Evolutionary conservation across 2,797 vertebrate species (phyloP).

Genomic region (Gymnocypris eckloni): DNA sequence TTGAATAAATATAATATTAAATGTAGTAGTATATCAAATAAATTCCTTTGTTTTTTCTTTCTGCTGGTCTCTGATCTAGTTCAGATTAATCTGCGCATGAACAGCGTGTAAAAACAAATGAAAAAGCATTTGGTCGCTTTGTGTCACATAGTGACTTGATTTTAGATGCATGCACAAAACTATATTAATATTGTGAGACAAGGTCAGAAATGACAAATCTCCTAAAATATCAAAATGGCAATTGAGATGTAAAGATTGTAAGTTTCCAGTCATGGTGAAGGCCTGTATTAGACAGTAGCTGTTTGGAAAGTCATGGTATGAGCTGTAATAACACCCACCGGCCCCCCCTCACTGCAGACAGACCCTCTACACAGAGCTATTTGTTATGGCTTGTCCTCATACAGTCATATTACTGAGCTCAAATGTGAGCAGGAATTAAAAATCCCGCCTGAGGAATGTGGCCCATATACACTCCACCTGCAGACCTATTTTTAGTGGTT

Average conservation of each 20-base stretch:
- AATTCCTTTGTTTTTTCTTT: neutral
- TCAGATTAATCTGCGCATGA: neutral
- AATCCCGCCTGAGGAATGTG: conserved; percentile 12
- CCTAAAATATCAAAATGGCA: neutral
- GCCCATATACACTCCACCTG: conserved; percentile 11
- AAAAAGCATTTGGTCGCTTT: neutral
- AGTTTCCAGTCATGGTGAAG: conserved; percentile 5
- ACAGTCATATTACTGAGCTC: conserved; percentile 6
- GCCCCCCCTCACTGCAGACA: neutral
- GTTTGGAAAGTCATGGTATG: conserved; percentile 19
- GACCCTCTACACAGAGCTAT: conserved; percentile 15
- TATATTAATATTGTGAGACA: neutral
- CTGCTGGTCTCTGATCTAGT: neutral
- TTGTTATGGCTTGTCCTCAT: conserved; percentile 19
- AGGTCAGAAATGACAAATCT: neutral
- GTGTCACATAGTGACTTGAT: too few relatives aligned
- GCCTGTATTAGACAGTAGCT: conserved; percentile 15
- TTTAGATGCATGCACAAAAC: neutral
- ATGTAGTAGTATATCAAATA: neutral
- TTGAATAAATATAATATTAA: neutral
- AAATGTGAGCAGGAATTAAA: neutral
- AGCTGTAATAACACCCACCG: conserved; percentile 11
- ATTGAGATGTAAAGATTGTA: neutral
- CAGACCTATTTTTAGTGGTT: conserved; percentile 37
- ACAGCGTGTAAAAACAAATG: neutral